phyloP scores from a whole-genome alignment of 2,888 invertebrate genomes.

The Apotomis turbidana region DNA sequence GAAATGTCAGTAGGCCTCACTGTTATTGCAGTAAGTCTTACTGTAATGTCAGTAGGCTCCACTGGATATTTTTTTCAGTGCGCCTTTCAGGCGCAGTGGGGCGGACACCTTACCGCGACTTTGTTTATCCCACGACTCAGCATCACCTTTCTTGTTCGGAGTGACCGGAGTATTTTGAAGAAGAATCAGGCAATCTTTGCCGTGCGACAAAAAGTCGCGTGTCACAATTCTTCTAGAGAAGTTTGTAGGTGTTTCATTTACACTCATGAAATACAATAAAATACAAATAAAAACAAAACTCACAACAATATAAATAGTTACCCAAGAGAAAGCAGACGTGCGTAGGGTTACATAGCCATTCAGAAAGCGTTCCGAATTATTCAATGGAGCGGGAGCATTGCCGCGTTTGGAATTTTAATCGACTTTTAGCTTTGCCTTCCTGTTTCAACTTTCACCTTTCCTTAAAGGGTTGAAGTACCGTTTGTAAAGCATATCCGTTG shows the following conservation, averaged over 20 bases:
- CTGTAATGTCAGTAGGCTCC: no score
- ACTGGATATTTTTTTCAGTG: no score
- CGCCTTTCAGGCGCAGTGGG: no score
- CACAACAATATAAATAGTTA: constrained; percentile 38
- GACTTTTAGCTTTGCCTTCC: constrained; percentile 55
- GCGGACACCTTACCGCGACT: no score
- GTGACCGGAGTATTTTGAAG: no score
- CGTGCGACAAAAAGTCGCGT: no score
- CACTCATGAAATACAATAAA: constrained; percentile 13
- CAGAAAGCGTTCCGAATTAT: constrained; percentile 63
- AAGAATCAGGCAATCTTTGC: no score
- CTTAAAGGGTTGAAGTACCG: constrained; percentile 36
- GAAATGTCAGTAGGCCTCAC: no score
- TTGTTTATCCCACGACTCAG: no score
- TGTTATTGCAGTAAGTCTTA: no score
- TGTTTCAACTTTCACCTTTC: constrained; percentile 50
- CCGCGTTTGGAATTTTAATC: constrained; percentile 61
- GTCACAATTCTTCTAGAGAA: no score
- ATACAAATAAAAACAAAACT: constrained; percentile 2
- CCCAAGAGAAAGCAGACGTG: constrained; percentile 56
- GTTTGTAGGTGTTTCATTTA: not conserved
- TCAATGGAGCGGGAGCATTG: constrained; percentile 62
- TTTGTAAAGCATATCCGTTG: constrained; percentile 16
- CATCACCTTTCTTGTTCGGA: no score
- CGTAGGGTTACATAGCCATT: constrained; percentile 52